These are phyloP conservation scores for Cranoglanis bouderius DNA, from an alignment of 2,113 vertebrate genomes.

Conservation along the genomic window DNA sequence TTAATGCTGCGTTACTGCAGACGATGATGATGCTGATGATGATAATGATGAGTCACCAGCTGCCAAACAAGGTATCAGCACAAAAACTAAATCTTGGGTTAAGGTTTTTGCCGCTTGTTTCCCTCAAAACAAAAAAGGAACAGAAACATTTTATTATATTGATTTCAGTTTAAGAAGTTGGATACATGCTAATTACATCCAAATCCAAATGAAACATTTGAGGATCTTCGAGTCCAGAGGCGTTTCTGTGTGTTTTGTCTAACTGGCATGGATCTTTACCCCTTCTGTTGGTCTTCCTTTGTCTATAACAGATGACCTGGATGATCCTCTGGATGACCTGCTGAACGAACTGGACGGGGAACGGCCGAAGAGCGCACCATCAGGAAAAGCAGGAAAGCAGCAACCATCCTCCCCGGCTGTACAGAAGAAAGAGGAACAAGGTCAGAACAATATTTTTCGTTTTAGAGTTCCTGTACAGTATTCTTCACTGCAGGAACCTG, in stretches of 20 bases:
- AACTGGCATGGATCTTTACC: neutral
- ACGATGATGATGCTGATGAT: constrained; percentile 45
- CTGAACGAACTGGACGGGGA: constrained; percentile 72
- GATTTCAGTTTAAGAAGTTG: neutral
- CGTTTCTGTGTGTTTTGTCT: neutral
- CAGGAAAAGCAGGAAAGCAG: constrained; percentile 43
- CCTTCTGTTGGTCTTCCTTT: neutral
- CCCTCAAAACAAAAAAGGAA: neutral
- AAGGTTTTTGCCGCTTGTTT: neutral
- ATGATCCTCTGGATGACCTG: constrained; percentile 73
- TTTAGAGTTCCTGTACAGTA: neutral
- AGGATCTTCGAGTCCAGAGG: neutral
- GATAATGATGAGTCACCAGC: constrained; percentile 35
- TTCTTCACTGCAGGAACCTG: neutral
- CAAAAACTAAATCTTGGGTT: neutral
- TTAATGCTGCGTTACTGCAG: constrained; percentile 57
- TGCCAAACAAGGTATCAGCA: constrained; percentile 47
- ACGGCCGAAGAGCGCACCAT: constrained; percentile 56
- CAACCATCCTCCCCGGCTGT: constrained; percentile 45
- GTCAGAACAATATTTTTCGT: constrained; percentile 54
- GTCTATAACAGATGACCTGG: constrained; percentile 63
- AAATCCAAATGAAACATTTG: neutral
- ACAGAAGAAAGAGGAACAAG: constrained; percentile 58
- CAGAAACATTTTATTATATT: neutral
- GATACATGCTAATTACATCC: neutral